A percentile compares a stretch with the other conserved stretches of the same genome.
phyloP scores from a whole-genome alignment of 2,888 invertebrate genomes.

The Nymphalis urticae region DNA sequence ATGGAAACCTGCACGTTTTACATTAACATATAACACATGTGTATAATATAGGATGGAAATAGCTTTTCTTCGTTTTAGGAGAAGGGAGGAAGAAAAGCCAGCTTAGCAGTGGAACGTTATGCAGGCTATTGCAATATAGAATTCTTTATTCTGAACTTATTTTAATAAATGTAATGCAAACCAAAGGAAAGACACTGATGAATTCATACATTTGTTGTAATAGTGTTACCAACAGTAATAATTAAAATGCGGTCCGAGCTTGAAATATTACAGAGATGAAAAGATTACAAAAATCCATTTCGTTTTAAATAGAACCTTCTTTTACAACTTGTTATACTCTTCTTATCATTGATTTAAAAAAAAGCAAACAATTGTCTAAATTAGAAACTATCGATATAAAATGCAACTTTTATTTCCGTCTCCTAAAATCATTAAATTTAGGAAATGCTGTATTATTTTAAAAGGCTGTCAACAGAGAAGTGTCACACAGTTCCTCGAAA shows the following conservation, averaged over 20 bases:
- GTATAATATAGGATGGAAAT: too few relatives aligned
- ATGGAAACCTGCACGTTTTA: too few relatives aligned
- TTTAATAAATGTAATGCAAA: too few relatives aligned
- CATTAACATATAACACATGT: too few relatives aligned
- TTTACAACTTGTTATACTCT: not conserved
- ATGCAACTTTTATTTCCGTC: slow-evolving; percentile 8
- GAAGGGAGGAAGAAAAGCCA: too few relatives aligned
- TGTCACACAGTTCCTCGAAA: slow-evolving; percentile 1
- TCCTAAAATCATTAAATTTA: slow-evolving; percentile 5
- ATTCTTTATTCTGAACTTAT: too few relatives aligned
- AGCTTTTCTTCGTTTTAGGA: too few relatives aligned
- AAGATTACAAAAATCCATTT: not conserved
- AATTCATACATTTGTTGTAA: not conserved
- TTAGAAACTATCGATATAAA: not conserved
- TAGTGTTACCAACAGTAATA: not conserved
- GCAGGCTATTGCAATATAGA: too few relatives aligned
- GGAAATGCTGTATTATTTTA: not conserved
- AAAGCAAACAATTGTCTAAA: not conserved
- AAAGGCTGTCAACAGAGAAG: not conserved
- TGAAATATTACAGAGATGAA: not conserved
- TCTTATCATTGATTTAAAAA: not conserved
- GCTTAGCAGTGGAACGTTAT: too few relatives aligned
- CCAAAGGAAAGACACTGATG: too few relatives aligned
- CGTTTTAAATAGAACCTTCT: not conserved
- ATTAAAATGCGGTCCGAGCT: not conserved